A percentile compares a stretch with the other conserved stretches of the same genome.
phyloP scores from a whole-genome alignment of 2,797 vertebrate genomes.

The Aldrovandia affinis region DNA sequence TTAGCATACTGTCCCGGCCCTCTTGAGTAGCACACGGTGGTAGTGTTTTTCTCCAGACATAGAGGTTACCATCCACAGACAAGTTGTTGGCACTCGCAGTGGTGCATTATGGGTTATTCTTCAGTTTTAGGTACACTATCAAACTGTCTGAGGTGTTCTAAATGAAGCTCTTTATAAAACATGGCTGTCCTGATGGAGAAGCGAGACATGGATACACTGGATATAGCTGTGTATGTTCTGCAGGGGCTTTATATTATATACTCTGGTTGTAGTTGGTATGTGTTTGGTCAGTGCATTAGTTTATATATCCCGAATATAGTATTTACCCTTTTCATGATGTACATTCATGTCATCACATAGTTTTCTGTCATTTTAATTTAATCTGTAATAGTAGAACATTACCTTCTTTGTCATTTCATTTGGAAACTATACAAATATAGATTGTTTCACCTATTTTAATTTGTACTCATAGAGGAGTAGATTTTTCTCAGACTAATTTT shows the following conservation, averaged over 20 bases:
- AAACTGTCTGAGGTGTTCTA: not conserved
- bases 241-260: not conserved
- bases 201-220: not conserved
- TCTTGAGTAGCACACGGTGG: not conserved
- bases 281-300: not conserved
- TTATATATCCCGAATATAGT: too few species aligned
- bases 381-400: not conserved
- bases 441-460: not conserved
- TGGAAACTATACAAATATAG: not conserved
- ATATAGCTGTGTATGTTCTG: not conserved
- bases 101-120: not conserved
- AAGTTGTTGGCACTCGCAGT: not conserved
- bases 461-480: not conserved
- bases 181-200: not conserved
- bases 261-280: not conserved
- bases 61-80: not conserved
- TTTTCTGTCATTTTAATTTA: not conserved
- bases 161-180: not conserved
- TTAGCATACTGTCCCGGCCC: not conserved
- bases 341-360: not conserved
- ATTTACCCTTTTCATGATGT: not conserved
- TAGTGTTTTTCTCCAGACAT: not conserved
- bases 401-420: not conserved
- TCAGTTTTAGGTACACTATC: not conserved
- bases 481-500: not conserved